phyloP scores from a whole-genome alignment of 2,797 vertebrate species.

The Anabacerthia variegaticeps region DNA sequence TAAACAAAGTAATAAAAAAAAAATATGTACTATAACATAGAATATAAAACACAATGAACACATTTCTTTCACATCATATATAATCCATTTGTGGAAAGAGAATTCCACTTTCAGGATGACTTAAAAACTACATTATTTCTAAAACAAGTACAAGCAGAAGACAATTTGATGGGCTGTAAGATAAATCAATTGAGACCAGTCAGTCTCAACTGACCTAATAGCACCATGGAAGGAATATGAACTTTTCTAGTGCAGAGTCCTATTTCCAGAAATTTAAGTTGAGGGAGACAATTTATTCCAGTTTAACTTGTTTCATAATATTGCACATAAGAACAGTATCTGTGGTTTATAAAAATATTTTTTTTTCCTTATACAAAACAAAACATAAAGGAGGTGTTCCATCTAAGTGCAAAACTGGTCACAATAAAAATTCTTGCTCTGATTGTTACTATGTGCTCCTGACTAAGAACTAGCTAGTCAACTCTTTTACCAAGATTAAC shows the following conservation, averaged over 20 bases:
- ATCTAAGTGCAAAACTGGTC: background rate
- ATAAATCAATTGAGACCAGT: background rate
- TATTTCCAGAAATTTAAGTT: background rate
- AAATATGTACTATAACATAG: background rate
- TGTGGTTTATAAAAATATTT: background rate
- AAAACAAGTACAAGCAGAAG: background rate
- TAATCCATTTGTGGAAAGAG: background rate
- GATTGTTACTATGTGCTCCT: background rate
- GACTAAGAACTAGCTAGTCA: background rate
- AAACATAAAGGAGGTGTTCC: background rate
- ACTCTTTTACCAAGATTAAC: background rate
- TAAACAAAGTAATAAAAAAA: conserved; percentile 18
- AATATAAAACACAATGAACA: background rate
- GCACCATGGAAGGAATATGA: background rate
- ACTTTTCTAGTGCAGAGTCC: background rate
- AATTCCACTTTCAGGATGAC: background rate
- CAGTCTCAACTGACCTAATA: background rate
- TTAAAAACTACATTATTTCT: background rate
- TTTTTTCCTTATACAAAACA: background rate
- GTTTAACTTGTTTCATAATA: background rate
- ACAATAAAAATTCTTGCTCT: background rate
- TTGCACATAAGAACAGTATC: background rate
- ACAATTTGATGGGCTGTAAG: background rate
- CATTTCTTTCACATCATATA: background rate
- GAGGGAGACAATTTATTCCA: background rate